Evolutionary conservation across 64 coral and sea anemone species (phyloP).

Genomic region (Pocillopora damicornis): DNA sequence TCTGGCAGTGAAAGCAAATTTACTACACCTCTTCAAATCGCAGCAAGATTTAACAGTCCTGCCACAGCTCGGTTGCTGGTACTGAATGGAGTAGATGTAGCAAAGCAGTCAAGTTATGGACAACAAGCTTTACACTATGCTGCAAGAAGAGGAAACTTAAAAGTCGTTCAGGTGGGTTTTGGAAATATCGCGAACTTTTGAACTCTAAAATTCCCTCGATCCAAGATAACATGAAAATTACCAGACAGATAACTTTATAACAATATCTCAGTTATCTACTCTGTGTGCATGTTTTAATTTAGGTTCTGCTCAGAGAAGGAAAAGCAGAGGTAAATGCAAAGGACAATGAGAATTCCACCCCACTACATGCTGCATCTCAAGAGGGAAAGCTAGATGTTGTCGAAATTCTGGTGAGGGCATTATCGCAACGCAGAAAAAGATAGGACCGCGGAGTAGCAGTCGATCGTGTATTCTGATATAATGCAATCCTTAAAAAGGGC

Average conservation of each 20-base stretch:
- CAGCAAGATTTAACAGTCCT: conserved; percentile 58
- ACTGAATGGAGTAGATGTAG: conserved; percentile 56
- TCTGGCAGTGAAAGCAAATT: conserved; percentile 16
- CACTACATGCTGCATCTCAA: conserved; percentile 60
- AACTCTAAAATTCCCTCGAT: too few species aligned
- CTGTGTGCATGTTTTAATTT: not conserved
- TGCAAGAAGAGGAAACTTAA: conserved; percentile 53
- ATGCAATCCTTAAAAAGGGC: too few species aligned
- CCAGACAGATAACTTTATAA: too few species aligned
- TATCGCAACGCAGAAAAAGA: not conserved
- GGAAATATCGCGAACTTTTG: too few species aligned
- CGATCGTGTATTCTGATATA: too few species aligned
- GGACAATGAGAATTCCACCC: conserved; percentile 70
- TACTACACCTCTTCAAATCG: conserved; percentile 60
- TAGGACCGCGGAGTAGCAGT: not conserved
- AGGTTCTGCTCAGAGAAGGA: conserved; percentile 40
- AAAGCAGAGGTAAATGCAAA: conserved; percentile 49
- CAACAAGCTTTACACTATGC: conserved; percentile 83
- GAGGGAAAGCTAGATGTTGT: conserved; percentile 51
- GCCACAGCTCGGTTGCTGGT: conserved; percentile 51
- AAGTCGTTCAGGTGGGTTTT: conserved; percentile 49
- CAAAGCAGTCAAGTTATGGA: conserved; percentile 62
- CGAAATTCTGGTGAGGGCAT: conserved; percentile 52
- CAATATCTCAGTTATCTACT: too few species aligned
- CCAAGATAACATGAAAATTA: too few species aligned